A percentile compares a stretch with the other conserved stretches of the same genome.
These are phyloP conservation scores for Cavia porcellus DNA, from an alignment of 2,113 vertebrate genomes.

Conservation along the genomic window DNA sequence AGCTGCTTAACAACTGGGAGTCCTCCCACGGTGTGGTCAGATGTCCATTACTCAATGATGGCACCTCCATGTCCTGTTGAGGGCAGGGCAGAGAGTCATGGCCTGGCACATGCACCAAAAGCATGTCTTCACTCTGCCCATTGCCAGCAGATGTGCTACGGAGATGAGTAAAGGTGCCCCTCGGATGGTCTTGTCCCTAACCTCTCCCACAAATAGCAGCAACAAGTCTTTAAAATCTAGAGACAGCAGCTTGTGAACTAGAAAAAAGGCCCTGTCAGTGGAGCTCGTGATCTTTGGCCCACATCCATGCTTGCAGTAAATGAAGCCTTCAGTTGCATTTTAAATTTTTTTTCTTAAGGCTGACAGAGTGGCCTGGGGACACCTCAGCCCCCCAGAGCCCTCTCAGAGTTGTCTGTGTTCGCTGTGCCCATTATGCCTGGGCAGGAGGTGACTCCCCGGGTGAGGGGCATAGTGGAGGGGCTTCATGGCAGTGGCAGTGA, in stretches of 20 bases:
- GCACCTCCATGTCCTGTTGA: background rate
- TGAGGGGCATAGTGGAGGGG: rapidly evolving
- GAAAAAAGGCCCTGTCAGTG: constrained; percentile 10
- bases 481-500: background rate
- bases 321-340: background rate
- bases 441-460: background rate
- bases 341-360: background rate
- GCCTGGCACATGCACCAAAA: background rate
- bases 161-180: background rate
- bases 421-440: background rate
- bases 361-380: background rate
- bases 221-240: constrained; percentile 60
- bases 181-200: constrained; percentile 5
- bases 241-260: constrained; percentile 48
- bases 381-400: background rate
- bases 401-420: background rate
- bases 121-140: rapidly evolving
- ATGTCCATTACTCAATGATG: background rate
- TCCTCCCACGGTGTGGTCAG: background rate
- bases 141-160: background rate
- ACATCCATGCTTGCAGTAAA: constrained; percentile 17
- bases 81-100: background rate
- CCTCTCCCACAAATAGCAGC: background rate
- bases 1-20: background rate
- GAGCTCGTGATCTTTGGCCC: background rate